Conservation (phyloP, 2,888 invertebrate genomes). For the Drosophila borealis region DNA sequence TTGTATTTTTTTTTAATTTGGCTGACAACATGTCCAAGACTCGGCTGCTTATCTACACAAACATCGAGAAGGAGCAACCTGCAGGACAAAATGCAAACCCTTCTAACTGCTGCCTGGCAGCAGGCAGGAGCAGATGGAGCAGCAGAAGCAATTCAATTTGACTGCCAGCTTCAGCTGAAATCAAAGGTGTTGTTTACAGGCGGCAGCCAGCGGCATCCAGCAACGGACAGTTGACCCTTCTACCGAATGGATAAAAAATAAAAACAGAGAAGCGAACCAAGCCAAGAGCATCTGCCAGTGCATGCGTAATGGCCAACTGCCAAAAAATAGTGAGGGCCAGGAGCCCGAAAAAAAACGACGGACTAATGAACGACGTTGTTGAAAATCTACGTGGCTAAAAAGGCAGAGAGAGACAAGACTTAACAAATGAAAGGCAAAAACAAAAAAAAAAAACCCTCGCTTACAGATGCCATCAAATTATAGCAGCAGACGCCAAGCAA, state of each 20-base stretch:
- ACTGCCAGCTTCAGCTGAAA: constrained; percentile 60
- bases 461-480: constrained; percentile 75
- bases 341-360: constrained; percentile 46
- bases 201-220: constrained; percentile 49
- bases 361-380: constrained; percentile 74
- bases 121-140: constrained; percentile 20
- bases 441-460: constrained; percentile 49
- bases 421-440: constrained; percentile 16
- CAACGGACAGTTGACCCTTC: constrained; percentile 74
- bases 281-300: constrained; percentile 80
- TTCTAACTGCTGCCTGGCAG: constrained; percentile 50
- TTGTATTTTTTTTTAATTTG: constrained; percentile 32
- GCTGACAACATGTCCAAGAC: constrained; percentile 28
- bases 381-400: constrained; percentile 74
- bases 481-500: constrained; percentile 58
- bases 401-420: constrained; percentile 31
- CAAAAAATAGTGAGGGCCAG: constrained; percentile 69
- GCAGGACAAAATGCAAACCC: constrained; percentile 51
- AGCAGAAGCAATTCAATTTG: constrained; percentile 68
- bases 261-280: constrained; percentile 23
- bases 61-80: constrained; percentile 43
- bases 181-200: constrained; percentile 81
- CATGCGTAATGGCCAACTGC: constrained; percentile 83
- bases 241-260: constrained; percentile 45
- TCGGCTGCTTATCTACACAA: constrained; percentile 42